Conservation (phyloP, 1,140 invertebrate genomes). For the Drosophila jambulina region DNA sequence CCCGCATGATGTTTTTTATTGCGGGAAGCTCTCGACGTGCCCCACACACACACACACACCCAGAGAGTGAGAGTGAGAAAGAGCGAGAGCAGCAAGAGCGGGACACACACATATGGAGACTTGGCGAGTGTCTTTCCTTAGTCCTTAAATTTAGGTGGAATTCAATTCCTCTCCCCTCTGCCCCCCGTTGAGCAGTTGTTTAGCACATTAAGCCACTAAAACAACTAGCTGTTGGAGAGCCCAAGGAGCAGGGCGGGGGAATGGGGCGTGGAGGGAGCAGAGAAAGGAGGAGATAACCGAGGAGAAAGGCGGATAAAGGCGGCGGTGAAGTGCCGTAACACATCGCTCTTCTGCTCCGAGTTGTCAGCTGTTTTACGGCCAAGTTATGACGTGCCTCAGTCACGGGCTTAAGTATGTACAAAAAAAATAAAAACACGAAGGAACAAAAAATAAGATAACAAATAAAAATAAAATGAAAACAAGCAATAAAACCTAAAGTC, state of each 20-base stretch:
- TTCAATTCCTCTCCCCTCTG: constrained; percentile 36
- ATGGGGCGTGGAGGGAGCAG: neutral
- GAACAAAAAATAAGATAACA: constrained; percentile 27
- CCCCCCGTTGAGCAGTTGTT: constrained; percentile 62
- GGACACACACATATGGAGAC: neutral
- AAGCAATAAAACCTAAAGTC: neutral
- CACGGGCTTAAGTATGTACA: constrained; percentile 59
- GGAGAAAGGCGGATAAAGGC: neutral
- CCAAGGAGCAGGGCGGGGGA: neutral
- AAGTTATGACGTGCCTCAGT: constrained; percentile 79
- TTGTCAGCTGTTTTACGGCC: constrained; percentile 80
- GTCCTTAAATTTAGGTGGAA: constrained; percentile 61
- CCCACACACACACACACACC: constrained; percentile 1
- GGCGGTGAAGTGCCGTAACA: constrained; percentile 20
- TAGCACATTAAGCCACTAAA: constrained; percentile 78
- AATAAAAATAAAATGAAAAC: constrained; percentile 30
- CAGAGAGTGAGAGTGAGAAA: neutral
- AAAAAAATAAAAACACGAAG: constrained; percentile 18
- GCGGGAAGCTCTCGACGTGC: constrained; percentile 27
- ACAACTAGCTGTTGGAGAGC: constrained; percentile 43
- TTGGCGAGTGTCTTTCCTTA: constrained; percentile 37
- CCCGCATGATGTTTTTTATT: constrained; percentile 56
- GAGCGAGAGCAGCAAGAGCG: neutral
- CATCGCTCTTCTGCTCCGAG: constrained; percentile 26
- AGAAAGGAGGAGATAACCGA: constrained; percentile 1